Conservation (phyloP, 2,888 invertebrate genomes). For the Andricus curvator region DNA sequence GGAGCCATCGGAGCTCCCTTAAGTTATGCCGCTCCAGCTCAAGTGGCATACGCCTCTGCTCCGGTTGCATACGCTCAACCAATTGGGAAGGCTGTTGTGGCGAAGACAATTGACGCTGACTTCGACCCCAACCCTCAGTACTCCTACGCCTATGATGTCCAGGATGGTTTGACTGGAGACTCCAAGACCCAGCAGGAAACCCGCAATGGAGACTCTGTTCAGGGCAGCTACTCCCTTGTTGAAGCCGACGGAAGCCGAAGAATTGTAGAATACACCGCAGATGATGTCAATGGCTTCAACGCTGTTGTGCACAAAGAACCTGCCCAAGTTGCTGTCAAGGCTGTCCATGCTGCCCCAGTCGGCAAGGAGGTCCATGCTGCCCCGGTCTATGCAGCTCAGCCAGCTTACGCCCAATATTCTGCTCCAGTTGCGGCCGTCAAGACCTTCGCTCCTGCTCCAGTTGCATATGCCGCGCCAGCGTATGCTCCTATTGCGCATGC, state of each 20-base stretch:
- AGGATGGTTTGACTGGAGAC: slow-evolving; percentile 62
- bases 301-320: slow-evolving; percentile 61
- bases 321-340: slow-evolving; percentile 70
- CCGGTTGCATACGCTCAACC: slow-evolving; percentile 69
- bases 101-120: slow-evolving; percentile 60
- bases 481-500: neutral
- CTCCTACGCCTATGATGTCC: slow-evolving; percentile 62
- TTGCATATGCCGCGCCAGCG: slow-evolving; percentile 41
- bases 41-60: slow-evolving; percentile 43
- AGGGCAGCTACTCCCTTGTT: slow-evolving; percentile 73
- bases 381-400: neutral
- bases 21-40: neutral
- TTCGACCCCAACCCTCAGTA: slow-evolving; percentile 66
- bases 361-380: slow-evolving; percentile 1
- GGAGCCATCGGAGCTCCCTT: slow-evolving; percentile 19
- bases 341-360: slow-evolving; percentile 68
- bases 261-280: slow-evolving; percentile 60
- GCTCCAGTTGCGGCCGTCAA: slow-evolving; percentile 19
- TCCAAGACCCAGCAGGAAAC: slow-evolving; percentile 60
- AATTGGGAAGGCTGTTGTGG: slow-evolving; percentile 57
- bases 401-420: slow-evolving; percentile 1
- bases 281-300: slow-evolving; percentile 60
- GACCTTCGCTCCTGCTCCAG: slow-evolving; percentile 23
- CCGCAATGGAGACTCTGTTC: slow-evolving; percentile 55
- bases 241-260: slow-evolving; percentile 76